Conservation (phyloP, 2,797 vertebrate genomes). For the Myotis daubentonii region DNA sequence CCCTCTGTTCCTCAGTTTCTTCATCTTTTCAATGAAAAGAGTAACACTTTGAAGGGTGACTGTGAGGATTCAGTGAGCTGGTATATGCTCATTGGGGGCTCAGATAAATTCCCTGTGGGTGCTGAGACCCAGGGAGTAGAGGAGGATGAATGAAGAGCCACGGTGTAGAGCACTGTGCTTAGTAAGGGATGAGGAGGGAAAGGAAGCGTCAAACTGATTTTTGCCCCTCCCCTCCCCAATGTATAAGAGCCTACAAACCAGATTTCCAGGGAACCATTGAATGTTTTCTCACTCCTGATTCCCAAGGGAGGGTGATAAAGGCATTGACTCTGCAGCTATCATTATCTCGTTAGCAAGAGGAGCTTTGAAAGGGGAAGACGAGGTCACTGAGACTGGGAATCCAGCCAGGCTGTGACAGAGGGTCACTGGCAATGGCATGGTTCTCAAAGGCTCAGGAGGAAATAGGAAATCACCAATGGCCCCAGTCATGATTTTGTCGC, state of each 20-base stretch:
- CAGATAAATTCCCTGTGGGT: neutral
- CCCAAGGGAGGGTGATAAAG: neutral
- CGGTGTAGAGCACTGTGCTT: neutral
- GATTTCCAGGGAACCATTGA: neutral
- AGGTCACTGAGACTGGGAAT: neutral
- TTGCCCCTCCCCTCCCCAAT: accelerated
- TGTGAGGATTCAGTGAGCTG: neutral
- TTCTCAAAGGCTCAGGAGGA: neutral
- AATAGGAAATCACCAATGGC: neutral
- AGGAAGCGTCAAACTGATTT: neutral
- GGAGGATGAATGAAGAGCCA: neutral
- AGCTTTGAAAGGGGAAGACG: neutral
- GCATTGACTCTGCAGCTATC: neutral
- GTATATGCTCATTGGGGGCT: neutral
- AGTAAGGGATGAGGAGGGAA: neutral
- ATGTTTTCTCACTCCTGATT: neutral
- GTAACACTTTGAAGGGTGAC: neutral
- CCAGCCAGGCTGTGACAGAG: neutral
- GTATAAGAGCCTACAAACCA: neutral
- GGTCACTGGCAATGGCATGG: neutral
- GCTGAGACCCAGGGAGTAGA: neutral
- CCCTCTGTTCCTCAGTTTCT: neutral
- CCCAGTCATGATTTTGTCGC: neutral
- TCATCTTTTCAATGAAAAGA: neutral
- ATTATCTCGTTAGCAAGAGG: neutral